Percentiles rank a stretch among this genome's conserved stretches.
These are phyloP conservation scores for Eledone cirrhosa DNA, from an alignment of 2,888 invertebrate genomes.

Conservation along the genomic window DNA sequence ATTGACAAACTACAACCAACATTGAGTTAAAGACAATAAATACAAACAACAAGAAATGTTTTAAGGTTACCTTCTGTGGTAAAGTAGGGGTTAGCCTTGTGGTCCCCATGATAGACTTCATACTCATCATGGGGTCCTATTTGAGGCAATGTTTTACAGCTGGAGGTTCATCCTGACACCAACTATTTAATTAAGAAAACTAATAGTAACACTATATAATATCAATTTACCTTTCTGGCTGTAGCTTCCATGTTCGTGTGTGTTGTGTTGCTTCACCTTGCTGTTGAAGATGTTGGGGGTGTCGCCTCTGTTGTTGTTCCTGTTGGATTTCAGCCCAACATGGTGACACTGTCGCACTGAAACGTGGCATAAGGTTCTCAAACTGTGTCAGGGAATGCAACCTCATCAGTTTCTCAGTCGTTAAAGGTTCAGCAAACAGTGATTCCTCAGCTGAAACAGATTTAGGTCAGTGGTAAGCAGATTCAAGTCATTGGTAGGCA, in stretches of 20 bases:
- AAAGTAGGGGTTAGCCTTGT: no score
- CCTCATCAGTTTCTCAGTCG: constrained; percentile 71
- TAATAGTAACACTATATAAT: background rate
- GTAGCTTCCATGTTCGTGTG: constrained; percentile 87
- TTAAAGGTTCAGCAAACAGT: constrained; percentile 71
- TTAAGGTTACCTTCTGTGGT: no score
- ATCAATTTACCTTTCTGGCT: constrained; percentile 77
- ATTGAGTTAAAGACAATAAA: no score
- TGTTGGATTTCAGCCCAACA: constrained; percentile 95
- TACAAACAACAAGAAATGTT: no score
- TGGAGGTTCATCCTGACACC: no score
- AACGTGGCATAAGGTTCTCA: constrained; percentile 76
- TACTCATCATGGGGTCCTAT: no score
- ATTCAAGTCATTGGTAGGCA: no score
- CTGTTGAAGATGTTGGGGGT: constrained; percentile 81
- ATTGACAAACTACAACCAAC: no score
- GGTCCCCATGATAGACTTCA: no score
- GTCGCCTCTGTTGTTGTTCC: constrained; percentile 86
- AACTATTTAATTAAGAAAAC: no score
- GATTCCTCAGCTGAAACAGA: constrained; percentile 51
- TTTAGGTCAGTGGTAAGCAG: no score
- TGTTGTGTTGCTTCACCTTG: constrained; percentile 76
- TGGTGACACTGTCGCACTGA: constrained; percentile 88
- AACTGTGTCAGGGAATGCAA: constrained; percentile 81
- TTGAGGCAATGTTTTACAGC: no score